Evolutionary conservation across 2,797 vertebrate species (phyloP), one percentile per base, ranked within the genome.

Genomic region (Spinibarbus caldwelli): DNA sequence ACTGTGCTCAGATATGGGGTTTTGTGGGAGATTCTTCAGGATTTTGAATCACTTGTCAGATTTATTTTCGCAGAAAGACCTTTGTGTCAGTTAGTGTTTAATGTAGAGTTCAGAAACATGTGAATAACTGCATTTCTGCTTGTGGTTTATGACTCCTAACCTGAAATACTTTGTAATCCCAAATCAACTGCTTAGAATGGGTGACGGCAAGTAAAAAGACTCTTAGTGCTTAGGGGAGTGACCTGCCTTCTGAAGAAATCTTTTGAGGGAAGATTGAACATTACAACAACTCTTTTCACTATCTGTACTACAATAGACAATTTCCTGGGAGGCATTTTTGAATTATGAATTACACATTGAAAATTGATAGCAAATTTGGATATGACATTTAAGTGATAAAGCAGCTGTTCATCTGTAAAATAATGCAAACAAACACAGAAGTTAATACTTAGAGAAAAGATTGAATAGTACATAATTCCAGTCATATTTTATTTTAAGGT

Each of bases 151-250:
- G 41, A 80, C 86, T 79, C 41, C 78, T 91, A 91, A 89, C 90
- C 38, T 78, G 80, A 93, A 95, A 94, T 95, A 92, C 91, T 88
- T 85, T 87, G 84, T 94, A 90, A 95, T 94, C 94, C 91, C 89
- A 93, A 87, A 93, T 92, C 86, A 91, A 90, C 93, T 88, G 90
- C 91, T 95, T 94, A 94, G 92, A 90, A 85, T 73, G 81, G 77
- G 90, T 94, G 93, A 95, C 92, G 94, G 90, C 90, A 92, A 89
- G 88, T 17, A 78, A 83, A 90, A 84, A 78, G 75, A 85, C 81
- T 84, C 83, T 83, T 78, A 54, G 80, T 70, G 47, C 84, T 85
- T 85, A 87, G 15, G 5, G 17, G 26, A 66, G 57, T 75, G 73
- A 73, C 36, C 80, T 79, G 67, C 15, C 36, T 57, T 66, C 62